Conservation (phyloP, 2,113 vertebrate genomes). For the Cyanoderma ruficeps region DNA sequence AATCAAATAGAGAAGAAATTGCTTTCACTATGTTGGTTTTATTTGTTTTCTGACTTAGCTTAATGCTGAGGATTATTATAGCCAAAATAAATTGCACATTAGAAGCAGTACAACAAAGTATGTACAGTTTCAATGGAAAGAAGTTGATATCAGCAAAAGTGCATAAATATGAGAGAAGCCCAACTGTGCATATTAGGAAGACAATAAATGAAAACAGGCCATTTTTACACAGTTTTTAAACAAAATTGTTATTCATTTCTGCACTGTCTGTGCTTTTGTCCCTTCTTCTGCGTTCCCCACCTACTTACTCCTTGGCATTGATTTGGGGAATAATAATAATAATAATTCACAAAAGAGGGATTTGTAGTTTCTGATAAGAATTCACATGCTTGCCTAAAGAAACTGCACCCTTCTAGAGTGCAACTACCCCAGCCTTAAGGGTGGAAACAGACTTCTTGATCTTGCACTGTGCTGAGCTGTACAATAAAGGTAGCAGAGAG, state of each 20-base stretch:
- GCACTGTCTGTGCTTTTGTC: not conserved
- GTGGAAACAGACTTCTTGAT: not conserved
- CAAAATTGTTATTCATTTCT: not conserved
- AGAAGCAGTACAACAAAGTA: slow-evolving; percentile 11
- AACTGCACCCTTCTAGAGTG: not conserved
- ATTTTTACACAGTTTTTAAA: not conserved
- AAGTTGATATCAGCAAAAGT: not conserved
- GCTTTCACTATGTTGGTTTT: slow-evolving; percentile 2
- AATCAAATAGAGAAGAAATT: slow-evolving; percentile 20
- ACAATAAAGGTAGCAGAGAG: not conserved
- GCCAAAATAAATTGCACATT: not conserved
- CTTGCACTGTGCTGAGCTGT: not conserved
- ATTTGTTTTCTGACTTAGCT: slow-evolving; percentile 31
- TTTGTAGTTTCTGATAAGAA: not conserved
- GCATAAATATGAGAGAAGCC: not conserved
- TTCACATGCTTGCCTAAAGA: not conserved
- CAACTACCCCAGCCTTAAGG: not conserved
- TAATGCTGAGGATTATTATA: not conserved
- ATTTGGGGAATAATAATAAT: not conserved
- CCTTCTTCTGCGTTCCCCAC: not conserved
- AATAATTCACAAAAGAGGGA: not conserved
- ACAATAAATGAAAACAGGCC: not conserved
- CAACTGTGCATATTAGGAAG: not conserved
- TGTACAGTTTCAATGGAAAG: not conserved
- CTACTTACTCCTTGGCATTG: not conserved